These are phyloP conservation scores for Papilio polyxenes DNA, from an alignment of 1,140 invertebrate genomes.

Conservation along the genomic window DNA sequence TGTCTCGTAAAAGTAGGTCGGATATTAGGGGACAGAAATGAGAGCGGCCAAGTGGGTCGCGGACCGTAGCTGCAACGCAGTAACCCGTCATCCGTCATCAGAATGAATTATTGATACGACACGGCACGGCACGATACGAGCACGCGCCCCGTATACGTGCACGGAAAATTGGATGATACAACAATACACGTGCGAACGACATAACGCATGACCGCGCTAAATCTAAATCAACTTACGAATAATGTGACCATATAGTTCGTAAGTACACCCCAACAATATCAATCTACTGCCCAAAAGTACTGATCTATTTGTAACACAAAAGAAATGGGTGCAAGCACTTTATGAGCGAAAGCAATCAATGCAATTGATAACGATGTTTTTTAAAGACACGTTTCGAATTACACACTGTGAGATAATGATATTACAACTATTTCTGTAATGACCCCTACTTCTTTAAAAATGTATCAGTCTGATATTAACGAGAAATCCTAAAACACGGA, in stretches of 20 bases:
- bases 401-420: too few species aligned
- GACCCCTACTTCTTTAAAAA: too few species aligned
- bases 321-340: background rate
- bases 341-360: background rate
- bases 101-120: constrained; percentile 60
- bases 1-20: constrained; percentile 62
- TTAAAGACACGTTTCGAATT: background rate
- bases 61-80: constrained; percentile 46
- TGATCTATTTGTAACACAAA: background rate
- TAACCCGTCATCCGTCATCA: constrained; percentile 50
- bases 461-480: background rate
- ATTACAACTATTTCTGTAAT: too few species aligned
- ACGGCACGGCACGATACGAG: constrained; percentile 40
- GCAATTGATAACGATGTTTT: background rate
- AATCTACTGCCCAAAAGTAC: background rate
- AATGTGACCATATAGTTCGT: constrained; percentile 7
- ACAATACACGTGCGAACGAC: constrained; percentile 16
- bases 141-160: constrained; percentile 36
- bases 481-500: background rate
- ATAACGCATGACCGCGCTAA: constrained; percentile 23
- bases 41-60: constrained; percentile 66
- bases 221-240: constrained; percentile 26
- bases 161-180: constrained; percentile 38
- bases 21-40: constrained; percentile 70
- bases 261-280: background rate